Percentiles rank a stretch among this genome's conserved stretches.
Conservation (phyloP, 2,113 vertebrate genomes). For the Forbesichthys papilliferus region DNA sequence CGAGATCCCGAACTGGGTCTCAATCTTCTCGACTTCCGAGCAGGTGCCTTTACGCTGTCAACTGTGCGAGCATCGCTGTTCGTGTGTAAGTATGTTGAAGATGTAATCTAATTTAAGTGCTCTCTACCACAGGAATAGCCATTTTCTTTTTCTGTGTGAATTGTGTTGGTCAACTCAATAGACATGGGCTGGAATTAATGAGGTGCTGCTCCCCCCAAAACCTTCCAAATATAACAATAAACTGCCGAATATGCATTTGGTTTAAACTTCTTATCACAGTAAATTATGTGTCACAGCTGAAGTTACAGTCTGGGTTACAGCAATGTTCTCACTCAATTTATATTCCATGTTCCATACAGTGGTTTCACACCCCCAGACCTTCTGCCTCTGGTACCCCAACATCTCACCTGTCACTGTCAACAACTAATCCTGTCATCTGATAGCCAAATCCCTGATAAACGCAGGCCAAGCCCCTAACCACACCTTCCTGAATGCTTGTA, state of each 20-base stretch:
- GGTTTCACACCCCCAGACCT: neutral
- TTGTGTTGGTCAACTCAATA: neutral
- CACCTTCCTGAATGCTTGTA: constrained; percentile 48
- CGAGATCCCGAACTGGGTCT: too few species aligned
- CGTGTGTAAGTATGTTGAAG: neutral
- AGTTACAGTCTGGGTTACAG: neutral
- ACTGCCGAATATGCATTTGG: neutral
- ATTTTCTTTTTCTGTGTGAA: neutral
- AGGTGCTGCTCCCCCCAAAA: neutral
- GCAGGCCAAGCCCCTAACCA: constrained; percentile 37
- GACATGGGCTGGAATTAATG: neutral
- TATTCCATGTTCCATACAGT: too few species aligned
- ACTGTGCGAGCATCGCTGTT: too few species aligned
- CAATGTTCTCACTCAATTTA: too few species aligned
- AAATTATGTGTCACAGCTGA: neutral
- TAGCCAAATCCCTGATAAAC: constrained; percentile 54
- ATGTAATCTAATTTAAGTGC: neutral
- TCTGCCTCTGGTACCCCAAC: constrained; percentile 31
- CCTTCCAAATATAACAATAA: neutral
- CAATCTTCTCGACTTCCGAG: too few species aligned
- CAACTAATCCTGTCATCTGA: constrained; percentile 49
- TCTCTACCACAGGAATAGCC: too few species aligned
- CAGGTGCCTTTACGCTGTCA: too few species aligned
- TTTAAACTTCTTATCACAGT: neutral
- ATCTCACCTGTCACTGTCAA: constrained; percentile 40